Conservation (phyloP, 2,888 invertebrate species). For the Timema cristinae region DNA sequence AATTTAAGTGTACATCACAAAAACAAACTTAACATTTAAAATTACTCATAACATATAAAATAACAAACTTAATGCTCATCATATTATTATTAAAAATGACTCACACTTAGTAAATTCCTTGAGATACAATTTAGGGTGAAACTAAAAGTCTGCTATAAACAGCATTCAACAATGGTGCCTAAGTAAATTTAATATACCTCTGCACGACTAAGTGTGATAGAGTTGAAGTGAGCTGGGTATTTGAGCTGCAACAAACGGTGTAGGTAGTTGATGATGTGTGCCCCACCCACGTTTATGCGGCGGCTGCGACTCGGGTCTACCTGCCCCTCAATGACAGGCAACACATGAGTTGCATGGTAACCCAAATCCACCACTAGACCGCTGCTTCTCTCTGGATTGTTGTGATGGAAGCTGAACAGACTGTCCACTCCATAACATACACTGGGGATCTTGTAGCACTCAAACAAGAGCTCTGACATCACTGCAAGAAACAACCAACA, state of each 20-base stretch:
- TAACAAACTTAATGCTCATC: background rate
- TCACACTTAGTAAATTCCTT: background rate
- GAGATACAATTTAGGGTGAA: too few relatives aligned
- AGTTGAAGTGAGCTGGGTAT: constrained; percentile 86
- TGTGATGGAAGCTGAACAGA: constrained; percentile 63
- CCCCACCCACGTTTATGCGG: constrained; percentile 83
- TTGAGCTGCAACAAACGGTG: constrained; percentile 86
- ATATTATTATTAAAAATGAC: background rate
- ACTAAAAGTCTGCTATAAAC: too few relatives aligned
- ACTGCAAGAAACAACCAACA: constrained; percentile 53
- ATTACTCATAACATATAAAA: background rate
- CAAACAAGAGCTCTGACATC: constrained; percentile 92
- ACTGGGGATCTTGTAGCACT: constrained; percentile 83
- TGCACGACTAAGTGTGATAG: constrained; percentile 79
- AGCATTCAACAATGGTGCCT: too few relatives aligned
- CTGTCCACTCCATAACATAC: constrained; percentile 85
- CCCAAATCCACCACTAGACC: constrained; percentile 81
- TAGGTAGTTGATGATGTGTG: constrained; percentile 77
- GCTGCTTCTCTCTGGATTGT: constrained; percentile 51
- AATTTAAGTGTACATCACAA: too few relatives aligned
- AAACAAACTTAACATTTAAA: too few relatives aligned
- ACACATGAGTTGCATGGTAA: constrained; percentile 82
- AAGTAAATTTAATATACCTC: constrained; percentile 52
- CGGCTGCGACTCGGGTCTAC: constrained; percentile 67
- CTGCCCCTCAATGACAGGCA: constrained; percentile 72